These are phyloP conservation scores for Sebastes miniatus DNA, from an alignment of 2,797 vertebrate species.

Conservation along the genomic window DNA sequence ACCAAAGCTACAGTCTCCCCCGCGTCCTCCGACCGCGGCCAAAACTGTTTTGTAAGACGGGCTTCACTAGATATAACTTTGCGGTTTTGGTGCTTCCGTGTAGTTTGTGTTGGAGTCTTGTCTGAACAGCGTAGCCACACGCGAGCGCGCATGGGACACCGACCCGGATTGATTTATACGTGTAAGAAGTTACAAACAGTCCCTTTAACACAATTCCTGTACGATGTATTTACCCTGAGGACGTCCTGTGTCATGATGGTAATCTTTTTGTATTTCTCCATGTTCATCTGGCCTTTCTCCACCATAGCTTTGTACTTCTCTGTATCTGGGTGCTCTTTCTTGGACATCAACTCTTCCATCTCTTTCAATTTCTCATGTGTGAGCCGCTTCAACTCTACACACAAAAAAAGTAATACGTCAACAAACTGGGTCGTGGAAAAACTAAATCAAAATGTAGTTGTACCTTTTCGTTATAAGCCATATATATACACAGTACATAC, in stretches of 20 bases:
- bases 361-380: constrained; percentile 80
- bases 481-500: constrained; percentile 40
- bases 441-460: neutral
- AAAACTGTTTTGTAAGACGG: too few species aligned
- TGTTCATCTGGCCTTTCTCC: constrained; percentile 75
- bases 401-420: neutral
- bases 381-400: constrained; percentile 77
- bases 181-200: too few species aligned
- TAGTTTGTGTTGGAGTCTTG: too few species aligned
- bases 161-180: too few species aligned
- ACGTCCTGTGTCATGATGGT: constrained; percentile 79
- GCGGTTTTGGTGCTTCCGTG: too few species aligned
- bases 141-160: too few species aligned
- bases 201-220: neutral
- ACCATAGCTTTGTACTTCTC: constrained; percentile 72
- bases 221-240: constrained; percentile 76
- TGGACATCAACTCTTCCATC: constrained; percentile 74
- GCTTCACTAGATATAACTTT: too few species aligned
- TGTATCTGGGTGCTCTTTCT: constrained; percentile 63
- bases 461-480: neutral
- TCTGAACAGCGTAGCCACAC: too few species aligned
- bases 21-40: too few species aligned
- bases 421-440: neutral
- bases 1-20: too few species aligned
- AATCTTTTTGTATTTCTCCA: constrained; percentile 82